Conservation (phyloP, 1,140 invertebrate genomes). For the Drosophila teissieri region DNA sequence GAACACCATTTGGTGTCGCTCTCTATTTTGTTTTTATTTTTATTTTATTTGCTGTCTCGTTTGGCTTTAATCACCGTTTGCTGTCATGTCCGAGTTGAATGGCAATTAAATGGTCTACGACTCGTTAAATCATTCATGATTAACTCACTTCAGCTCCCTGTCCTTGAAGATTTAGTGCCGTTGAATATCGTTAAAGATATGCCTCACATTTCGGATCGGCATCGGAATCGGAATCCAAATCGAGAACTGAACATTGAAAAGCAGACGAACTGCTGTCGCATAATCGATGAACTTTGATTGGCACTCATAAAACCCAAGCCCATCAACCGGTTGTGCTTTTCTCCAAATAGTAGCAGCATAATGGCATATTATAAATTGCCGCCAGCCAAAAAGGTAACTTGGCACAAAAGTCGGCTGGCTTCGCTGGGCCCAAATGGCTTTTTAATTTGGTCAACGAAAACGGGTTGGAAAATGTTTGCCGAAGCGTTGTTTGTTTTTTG, state of each 20-base stretch:
- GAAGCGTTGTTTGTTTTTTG: conserved; percentile 29
- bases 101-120: conserved; percentile 71
- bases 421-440: conserved; percentile 48
- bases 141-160: conserved; percentile 65
- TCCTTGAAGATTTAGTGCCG: conserved; percentile 77
- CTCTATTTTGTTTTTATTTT: conserved; percentile 4
- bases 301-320: conserved; percentile 29
- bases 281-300: conserved; percentile 68
- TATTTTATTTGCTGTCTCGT: conserved; percentile 20
- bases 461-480: conserved; percentile 38
- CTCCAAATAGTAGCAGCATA: neutral
- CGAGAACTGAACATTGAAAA: conserved; percentile 17
- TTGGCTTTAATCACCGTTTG: conserved; percentile 54
- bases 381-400: conserved; percentile 36
- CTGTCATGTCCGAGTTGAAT: conserved; percentile 55
- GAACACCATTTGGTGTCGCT: conserved; percentile 39
- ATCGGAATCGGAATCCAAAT: conserved; percentile 10
- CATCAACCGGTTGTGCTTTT: conserved; percentile 40
- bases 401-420: conserved; percentile 34
- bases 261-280: conserved; percentile 59
- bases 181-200: conserved; percentile 67
- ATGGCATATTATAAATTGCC: conserved; percentile 39
- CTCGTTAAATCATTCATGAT: conserved; percentile 79
- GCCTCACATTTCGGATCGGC: conserved; percentile 22
- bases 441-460: conserved; percentile 62